Evolutionary conservation across 2,888 invertebrate species (phyloP).

Genomic region (Diogma glabrata): DNA sequence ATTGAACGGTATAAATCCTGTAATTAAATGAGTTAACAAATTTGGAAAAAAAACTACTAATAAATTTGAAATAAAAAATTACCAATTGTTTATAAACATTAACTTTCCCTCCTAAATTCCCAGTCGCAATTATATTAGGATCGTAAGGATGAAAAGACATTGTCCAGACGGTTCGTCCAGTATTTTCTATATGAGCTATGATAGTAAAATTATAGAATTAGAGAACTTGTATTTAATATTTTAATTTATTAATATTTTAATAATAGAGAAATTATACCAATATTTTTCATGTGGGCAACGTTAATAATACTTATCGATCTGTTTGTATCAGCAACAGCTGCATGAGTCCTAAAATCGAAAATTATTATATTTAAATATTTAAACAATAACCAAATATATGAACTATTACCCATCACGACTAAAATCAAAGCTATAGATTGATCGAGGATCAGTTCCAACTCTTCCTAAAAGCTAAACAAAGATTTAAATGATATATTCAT

Average conservation of each 20-base stretch:
- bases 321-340: neutral
- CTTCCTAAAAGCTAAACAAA: neutral
- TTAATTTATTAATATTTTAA: too few relatives aligned
- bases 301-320: neutral
- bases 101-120: neutral
- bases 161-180: neutral
- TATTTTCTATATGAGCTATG: neutral
- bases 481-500: too few relatives aligned
- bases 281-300: neutral
- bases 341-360: too few relatives aligned
- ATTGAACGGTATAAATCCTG: neutral
- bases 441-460: neutral
- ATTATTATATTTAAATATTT: too few relatives aligned
- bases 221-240: too few relatives aligned
- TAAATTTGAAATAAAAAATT: too few relatives aligned
- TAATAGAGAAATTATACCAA: too few relatives aligned
- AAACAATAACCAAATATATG: too few relatives aligned
- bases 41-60: too few relatives aligned
- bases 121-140: neutral
- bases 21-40: too few relatives aligned
- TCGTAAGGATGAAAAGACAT: neutral
- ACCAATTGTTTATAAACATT: neutral
- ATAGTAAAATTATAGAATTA: too few relatives aligned
- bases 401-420: neutral
- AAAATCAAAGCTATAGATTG: neutral